Evolutionary conservation across 2,888 invertebrate genomes (phyloP), one percentile per base, ranked within the genome.

Genomic region (Trissoscelio sp.): DNA sequence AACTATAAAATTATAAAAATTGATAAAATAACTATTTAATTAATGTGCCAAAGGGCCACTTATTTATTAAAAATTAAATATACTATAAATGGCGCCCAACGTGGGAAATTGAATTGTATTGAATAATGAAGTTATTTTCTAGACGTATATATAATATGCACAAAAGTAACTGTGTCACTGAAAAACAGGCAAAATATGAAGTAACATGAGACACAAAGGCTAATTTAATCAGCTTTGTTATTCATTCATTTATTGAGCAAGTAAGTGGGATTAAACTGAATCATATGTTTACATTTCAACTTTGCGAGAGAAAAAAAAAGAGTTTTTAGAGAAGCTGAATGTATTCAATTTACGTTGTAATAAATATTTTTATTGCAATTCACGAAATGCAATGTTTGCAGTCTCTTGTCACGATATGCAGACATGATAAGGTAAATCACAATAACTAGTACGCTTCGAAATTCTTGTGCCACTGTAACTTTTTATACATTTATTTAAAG

Each of bases 351-450:
- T 51, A 12, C 51, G 28, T 51, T 14, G 28, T 28, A 51, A 51
- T 51, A 51, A 51, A 51, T 51, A 51, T 28, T 28, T 12, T 24
- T 28, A 51, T 14, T 51, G 28, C 28, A 11, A 51, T 20, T 34
- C 34, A 11, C 9, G 11, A 34, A 34, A 9, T 9, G 9, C 9
- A 11, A 9, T 11, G 9, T 9, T 34, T 9, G 9, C 9, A 9
- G 9, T 7, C 9, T 46, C 20, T 51, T 12, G 39, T 39, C 22
- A 39, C 58, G 58, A 58, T 39, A 39, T 34, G 12, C 39, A 28
- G 58, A 58, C 39, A 44, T 24, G 16, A 12, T 60, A 42, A 42
- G 24, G 44, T 44, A 44, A 60, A 60, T 24, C 44, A 28, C 44
- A 44, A 34, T 55, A 16, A 60, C 28, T 16, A 28, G 12, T 28